These are phyloP conservation scores for Pogonomyrmex californicus DNA, from an alignment of 1,140 invertebrate species.

Conservation along the genomic window DNA sequence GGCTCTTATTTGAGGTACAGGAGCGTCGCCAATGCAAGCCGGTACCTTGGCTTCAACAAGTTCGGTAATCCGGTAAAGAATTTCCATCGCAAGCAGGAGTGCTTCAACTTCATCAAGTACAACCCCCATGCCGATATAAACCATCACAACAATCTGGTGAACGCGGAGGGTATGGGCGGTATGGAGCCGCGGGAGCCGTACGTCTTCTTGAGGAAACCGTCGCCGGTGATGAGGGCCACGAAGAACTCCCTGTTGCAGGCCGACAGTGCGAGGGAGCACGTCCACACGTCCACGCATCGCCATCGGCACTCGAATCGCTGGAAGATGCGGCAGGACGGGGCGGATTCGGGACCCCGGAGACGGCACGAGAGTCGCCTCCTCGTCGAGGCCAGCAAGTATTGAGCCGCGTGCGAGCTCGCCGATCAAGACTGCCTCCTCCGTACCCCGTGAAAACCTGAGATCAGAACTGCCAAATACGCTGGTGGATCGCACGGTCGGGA, in stretches of 20 bases:
- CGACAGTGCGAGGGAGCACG: conserved; percentile 70
- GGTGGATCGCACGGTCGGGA: conserved; percentile 78
- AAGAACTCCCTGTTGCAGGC: conserved; percentile 78
- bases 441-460: conserved; percentile 72
- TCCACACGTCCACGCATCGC: conserved; percentile 80
- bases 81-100: conserved; percentile 83
- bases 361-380: conserved; percentile 80
- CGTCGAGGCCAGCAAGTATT: conserved; percentile 83
- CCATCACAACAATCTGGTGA: conserved; percentile 86
- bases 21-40: conserved; percentile 84
- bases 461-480: conserved; percentile 75
- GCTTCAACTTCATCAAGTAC: conserved; percentile 87
- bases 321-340: conserved; percentile 78
- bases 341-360: conserved; percentile 77
- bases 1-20: conserved; percentile 87
- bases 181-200: conserved; percentile 76
- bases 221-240: conserved; percentile 70
- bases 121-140: conserved; percentile 86
- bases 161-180: conserved; percentile 79
- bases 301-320: conserved; percentile 84
- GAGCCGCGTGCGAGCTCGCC: conserved; percentile 81
- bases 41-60: conserved; percentile 87
- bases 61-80: conserved; percentile 85
- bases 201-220: conserved; percentile 73
- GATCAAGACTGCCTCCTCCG: conserved; percentile 86